Percentiles rank a stretch among this genome's conserved stretches.
phyloP scores from a whole-genome alignment of 2,113 vertebrate species.

The Prietella phreatophila region DNA sequence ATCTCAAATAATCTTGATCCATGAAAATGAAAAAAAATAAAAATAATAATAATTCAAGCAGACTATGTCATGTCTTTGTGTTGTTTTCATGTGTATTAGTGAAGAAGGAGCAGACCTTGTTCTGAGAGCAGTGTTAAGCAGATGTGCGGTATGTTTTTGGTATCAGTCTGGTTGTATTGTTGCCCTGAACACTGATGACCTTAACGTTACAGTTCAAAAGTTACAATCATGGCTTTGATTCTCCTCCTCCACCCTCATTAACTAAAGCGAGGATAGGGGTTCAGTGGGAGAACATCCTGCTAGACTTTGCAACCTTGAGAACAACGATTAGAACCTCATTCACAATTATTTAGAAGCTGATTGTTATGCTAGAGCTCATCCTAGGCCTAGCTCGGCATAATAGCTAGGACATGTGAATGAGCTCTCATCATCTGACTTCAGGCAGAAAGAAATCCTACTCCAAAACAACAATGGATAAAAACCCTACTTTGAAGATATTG shows the following conservation, averaged over 20 bases:
- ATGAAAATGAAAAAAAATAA: slow-evolving; percentile 4
- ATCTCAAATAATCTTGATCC: slow-evolving; percentile 51
- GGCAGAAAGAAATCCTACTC: slow-evolving; percentile 66
- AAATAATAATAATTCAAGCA: slow-evolving; percentile 9
- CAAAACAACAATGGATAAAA: slow-evolving; percentile 71
- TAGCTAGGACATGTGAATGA: slow-evolving; percentile 61
- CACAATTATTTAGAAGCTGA: slow-evolving; percentile 47
- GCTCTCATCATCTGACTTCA: slow-evolving; percentile 64
- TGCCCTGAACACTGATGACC: slow-evolving; percentile 52
- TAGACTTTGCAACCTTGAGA: slow-evolving; percentile 38
- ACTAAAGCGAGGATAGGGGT: slow-evolving; percentile 55
- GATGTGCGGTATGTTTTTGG: slow-evolving; percentile 65
- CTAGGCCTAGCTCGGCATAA: slow-evolving; percentile 50
- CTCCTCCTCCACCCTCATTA: slow-evolving; percentile 47
- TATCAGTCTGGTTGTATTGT: slow-evolving; percentile 66
- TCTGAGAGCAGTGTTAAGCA: slow-evolving; percentile 2
- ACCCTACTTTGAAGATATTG: slow-evolving; percentile 69
- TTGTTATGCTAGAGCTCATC: slow-evolving; percentile 51
- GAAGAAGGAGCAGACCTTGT: slow-evolving; percentile 11
- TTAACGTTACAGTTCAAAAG: background rate
- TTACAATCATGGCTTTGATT: slow-evolving; percentile 47
- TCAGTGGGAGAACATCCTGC: slow-evolving; percentile 30
- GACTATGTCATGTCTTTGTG: slow-evolving; percentile 18
- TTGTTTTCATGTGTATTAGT: slow-evolving; percentile 15
- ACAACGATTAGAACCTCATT: slow-evolving; percentile 33